phyloP scores from a whole-genome alignment of 2,888 invertebrate species.

The Lasioglossum zephyrum region DNA sequence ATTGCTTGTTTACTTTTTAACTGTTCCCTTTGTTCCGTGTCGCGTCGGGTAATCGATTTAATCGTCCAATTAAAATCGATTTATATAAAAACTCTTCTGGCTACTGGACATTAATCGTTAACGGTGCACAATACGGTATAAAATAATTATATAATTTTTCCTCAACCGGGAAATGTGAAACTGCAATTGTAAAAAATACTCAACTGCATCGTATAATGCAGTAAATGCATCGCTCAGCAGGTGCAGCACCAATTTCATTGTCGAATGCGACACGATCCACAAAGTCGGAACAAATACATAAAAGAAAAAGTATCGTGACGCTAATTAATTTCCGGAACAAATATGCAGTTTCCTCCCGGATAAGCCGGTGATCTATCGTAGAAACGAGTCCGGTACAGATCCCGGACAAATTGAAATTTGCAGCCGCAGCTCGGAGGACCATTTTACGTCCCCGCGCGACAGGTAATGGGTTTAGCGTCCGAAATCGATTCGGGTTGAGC shows the following conservation, averaged over 20 bases:
- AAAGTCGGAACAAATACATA: neutral
- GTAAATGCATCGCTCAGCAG: neutral
- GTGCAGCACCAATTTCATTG: no score
- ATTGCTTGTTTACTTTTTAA: neutral
- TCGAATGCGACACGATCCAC: neutral
- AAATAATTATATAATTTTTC: no score
- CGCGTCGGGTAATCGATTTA: neutral
- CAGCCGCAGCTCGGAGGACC: neutral
- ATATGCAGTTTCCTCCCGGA: no score
- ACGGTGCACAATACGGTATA: no score
- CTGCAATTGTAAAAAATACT: no score
- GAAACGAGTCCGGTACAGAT: neutral
- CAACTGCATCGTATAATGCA: no score
- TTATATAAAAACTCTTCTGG: neutral
- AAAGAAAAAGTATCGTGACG: neutral
- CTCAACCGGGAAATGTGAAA: no score
- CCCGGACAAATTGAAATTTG: constrained; percentile 2
- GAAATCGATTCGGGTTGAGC: neutral
- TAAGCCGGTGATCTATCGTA: neutral
- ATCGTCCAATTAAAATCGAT: neutral
- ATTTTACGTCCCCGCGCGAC: neutral
- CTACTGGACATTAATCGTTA: no score
- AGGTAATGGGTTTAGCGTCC: constrained; percentile 1
- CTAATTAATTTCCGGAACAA: neutral
- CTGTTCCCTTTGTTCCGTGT: neutral